Evolutionary conservation across 2,797 vertebrate genomes (phyloP).

Genomic region (Botia kubotai): DNA sequence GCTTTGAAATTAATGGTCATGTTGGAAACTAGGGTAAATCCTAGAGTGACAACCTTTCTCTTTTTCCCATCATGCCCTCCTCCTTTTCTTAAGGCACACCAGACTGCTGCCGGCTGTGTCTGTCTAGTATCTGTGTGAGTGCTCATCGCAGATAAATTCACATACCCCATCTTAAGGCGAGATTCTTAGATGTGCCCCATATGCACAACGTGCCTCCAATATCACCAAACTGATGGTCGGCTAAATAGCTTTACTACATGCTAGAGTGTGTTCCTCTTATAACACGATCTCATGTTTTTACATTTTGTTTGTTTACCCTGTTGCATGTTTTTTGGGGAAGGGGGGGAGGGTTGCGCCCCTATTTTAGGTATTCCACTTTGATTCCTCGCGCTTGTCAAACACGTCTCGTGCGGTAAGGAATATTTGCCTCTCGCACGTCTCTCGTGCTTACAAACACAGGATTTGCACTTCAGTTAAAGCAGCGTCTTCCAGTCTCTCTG

Average conservation of each 20-base stretch:
- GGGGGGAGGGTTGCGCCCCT: not conserved
- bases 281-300: constrained; percentile 1
- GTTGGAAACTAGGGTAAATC: constrained; percentile 81
- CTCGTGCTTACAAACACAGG: constrained; percentile 15
- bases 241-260: not conserved
- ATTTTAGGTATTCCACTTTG: constrained; percentile 3
- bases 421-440: not conserved
- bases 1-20: constrained; percentile 80
- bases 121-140: constrained; percentile 1
- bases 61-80: constrained; percentile 43
- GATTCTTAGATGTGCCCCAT: constrained; percentile 1
- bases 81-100: constrained; percentile 70
- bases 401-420: not conserved
- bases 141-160: constrained; percentile 11
- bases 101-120: constrained; percentile 40
- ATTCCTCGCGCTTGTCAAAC: not conserved
- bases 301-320: not conserved
- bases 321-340: not conserved
- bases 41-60: constrained; percentile 70
- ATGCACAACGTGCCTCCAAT: constrained; percentile 5
- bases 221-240: not conserved
- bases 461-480: constrained; percentile 49
- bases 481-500: not conserved
- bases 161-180: not conserved
- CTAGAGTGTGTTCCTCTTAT: not conserved